Evolutionary conservation across 1,140 invertebrate species (phyloP), one percentile per base, ranked within the genome.

Genomic region (Lepidurus arcticus): DNA sequence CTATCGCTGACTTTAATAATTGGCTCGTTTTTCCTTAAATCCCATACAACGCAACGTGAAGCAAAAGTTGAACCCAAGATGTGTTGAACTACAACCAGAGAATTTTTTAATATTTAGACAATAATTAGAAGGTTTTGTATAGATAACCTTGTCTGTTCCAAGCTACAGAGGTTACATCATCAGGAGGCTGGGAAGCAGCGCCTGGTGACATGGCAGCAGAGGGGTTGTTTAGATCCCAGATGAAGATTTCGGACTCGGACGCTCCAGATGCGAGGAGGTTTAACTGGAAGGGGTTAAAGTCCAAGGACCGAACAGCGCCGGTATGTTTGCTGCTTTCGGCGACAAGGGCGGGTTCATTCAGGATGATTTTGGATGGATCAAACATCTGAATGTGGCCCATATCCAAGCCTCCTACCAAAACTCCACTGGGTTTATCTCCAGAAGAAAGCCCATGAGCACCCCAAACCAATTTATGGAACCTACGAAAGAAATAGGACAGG

Each of bases 141-240:
- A 65, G 1, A 4, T 65, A 65, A 65, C 84, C 92, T 88, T 97
- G 94, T 83, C 91, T 90, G 85, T 98, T 98, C 95, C 96, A 98
- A 1, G 94, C 90, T 77, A 98, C 88, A 79, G 92, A 91, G 76
- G 94, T 90, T 0, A 98, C 94, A 87, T 97, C 94, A 84, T 98
- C 95, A 13, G 89, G 86, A 0, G 94, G 94, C 85, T 96, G 91
- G 74, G 89, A 92, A 84, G 93, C 93, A 21, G 92, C 90, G 43
- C 95, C 96, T 9, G 95, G 95, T 73, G 94, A 92, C 92, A 97
- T 97, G 13, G 95, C 94, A 44, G 90, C 91, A 77, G 87, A 89
- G 0, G 92, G 92, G 85, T 96, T 97, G 83, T 95, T 94, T 73
- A 98, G 87, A 86, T 98, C 96, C 96, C 96, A 98, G 81, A 98